These are phyloP conservation scores for Muscicapa comitata DNA, from an alignment of 2,797 vertebrate species.

Conservation along the genomic window DNA sequence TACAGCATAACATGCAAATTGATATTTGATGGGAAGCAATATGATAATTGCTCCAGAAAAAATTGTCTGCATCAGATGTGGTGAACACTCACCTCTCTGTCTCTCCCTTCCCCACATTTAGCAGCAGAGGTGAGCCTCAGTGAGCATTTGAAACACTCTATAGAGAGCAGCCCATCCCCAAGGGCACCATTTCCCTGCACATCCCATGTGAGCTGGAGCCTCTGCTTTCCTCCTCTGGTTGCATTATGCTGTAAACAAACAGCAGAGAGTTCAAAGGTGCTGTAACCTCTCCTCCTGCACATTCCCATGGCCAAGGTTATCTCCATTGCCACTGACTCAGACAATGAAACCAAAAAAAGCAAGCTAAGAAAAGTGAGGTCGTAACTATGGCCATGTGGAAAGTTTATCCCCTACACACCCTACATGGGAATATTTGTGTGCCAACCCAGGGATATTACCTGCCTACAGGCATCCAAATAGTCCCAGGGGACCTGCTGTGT, in stretches of 20 bases:
- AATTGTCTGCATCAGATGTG: neutral
- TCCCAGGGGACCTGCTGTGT: neutral
- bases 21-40: neutral
- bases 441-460: neutral
- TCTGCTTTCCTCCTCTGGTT: neutral
- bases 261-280: neutral
- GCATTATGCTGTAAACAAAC: neutral
- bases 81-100: neutral
- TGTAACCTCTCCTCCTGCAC: neutral
- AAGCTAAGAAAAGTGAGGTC: neutral
- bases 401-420: neutral
- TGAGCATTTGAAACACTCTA: rapidly evolving
- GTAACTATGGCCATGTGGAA: neutral
- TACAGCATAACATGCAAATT: neutral
- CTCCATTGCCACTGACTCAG: neutral
- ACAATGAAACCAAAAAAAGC: rapidly evolving
- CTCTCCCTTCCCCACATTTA: neutral
- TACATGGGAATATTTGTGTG: neutral
- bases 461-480: neutral
- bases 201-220: neutral
- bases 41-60: neutral
- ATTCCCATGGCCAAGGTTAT: neutral
- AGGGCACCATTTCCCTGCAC: neutral
- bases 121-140: neutral
- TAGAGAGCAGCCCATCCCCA: neutral